Conservation (phyloP, 2,888 invertebrate genomes). For the Patella depressa region DNA sequence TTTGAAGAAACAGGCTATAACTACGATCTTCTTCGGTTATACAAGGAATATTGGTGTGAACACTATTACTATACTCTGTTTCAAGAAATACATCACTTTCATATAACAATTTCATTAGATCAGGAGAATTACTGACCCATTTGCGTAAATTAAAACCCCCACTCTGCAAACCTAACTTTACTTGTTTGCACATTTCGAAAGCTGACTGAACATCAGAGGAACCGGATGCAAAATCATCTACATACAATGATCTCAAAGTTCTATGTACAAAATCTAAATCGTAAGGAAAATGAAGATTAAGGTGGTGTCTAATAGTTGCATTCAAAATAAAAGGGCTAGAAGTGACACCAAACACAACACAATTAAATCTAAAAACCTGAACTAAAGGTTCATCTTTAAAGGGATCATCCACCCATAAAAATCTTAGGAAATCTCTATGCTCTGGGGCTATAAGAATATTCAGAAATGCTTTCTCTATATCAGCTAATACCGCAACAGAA, state of each 20-base stretch:
- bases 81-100: background rate
- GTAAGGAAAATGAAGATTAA: background rate
- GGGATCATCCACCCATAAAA: background rate
- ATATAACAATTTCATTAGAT: background rate
- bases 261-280: background rate
- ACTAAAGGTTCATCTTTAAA: background rate
- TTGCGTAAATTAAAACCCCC: background rate
- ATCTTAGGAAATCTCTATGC: background rate
- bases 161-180: background rate
- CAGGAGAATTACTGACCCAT: background rate
- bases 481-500: background rate
- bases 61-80: background rate
- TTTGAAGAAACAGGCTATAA: background rate
- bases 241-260: background rate
- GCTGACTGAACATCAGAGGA: background rate
- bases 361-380: background rate
- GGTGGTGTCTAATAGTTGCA: background rate
- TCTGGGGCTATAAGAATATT: background rate
- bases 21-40: constrained; percentile 3
- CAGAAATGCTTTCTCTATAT: background rate
- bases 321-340: background rate
- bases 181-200: background rate
- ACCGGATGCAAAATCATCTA: background rate
- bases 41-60: background rate
- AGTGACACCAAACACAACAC: too few relatives aligned